These are phyloP conservation scores for Hemicordylus capensis DNA, from an alignment of 2,113 vertebrate genomes.

Conservation along the genomic window DNA sequence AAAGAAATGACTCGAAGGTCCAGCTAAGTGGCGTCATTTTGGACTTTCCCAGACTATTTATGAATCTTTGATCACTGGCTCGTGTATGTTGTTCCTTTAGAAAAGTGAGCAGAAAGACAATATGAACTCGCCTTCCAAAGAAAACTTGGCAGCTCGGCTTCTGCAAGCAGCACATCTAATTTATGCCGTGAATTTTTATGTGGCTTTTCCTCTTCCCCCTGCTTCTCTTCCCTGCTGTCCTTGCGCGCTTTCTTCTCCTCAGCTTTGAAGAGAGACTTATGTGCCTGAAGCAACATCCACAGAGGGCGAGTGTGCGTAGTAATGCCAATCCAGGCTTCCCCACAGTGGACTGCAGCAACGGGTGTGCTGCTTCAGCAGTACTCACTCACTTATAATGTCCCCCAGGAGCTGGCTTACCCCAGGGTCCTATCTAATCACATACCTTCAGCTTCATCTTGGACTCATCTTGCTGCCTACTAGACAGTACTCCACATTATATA, in stretches of 20 bases:
- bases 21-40: conserved; percentile 70
- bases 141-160: conserved; percentile 70
- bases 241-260: conserved; percentile 67
- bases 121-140: conserved; percentile 64
- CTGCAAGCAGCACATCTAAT: conserved; percentile 69
- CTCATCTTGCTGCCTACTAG: conserved; percentile 30
- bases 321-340: conserved; percentile 48
- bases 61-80: conserved; percentile 76
- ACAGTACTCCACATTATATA: conserved; percentile 36
- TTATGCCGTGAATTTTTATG: conserved; percentile 74
- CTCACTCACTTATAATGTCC: background rate
- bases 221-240: conserved; percentile 75
- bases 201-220: conserved; percentile 49
- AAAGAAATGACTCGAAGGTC: conserved; percentile 69
- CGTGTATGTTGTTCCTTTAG: conserved; percentile 69
- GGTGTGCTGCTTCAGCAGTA: conserved; percentile 39
- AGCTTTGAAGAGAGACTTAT: conserved; percentile 69
- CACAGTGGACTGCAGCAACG: conserved; percentile 7
- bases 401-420: conserved; percentile 34
- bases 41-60: conserved; percentile 69
- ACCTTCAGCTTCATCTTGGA: conserved; percentile 33
- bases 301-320: conserved; percentile 46
- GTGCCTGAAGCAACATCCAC: conserved; percentile 74
- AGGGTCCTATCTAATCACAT: conserved; percentile 52
- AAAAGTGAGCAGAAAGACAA: conserved; percentile 63